phyloP scores from a whole-genome alignment of 2,888 invertebrate genomes.

The Lottia gigantea region DNA sequence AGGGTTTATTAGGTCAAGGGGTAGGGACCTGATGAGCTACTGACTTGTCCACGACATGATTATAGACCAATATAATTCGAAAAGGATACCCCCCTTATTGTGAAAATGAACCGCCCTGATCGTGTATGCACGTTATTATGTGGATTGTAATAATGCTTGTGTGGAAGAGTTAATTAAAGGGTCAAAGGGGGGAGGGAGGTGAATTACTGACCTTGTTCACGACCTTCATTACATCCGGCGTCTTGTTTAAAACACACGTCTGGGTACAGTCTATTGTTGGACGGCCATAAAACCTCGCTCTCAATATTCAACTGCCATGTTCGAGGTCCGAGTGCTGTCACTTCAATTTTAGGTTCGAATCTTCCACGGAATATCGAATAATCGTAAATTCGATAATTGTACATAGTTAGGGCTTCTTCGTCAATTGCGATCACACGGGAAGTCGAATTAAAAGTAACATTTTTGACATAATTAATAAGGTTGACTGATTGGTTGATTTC shows the following conservation, averaged over 20 bases:
- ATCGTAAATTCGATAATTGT: constrained; percentile 17
- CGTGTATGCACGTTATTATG: no score
- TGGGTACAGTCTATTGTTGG: not conserved
- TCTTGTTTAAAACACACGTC: not conserved
- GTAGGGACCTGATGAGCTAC: no score
- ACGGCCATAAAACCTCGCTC: not conserved
- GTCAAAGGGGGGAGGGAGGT: no score
- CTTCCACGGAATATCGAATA: not conserved
- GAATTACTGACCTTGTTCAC: not conserved
- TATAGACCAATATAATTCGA: no score
- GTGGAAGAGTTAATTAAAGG: no score
- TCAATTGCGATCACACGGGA: not conserved
- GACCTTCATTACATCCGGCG: not conserved
- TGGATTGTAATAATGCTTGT: no score
- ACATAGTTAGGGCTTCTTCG: constrained; percentile 9
- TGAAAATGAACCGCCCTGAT: no score
- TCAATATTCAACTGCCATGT: not conserved
- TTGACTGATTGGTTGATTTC: not conserved
- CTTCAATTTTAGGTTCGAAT: not conserved
- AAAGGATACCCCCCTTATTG: no score
- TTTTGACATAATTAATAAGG: not conserved
- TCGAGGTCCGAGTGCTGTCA: not conserved
- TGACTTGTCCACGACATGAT: no score
- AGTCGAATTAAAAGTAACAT: not conserved
- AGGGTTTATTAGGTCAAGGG: no score